These are phyloP conservation scores for Andricus grossulariae DNA, from an alignment of 1,140 invertebrate species.

Conservation along the genomic window DNA sequence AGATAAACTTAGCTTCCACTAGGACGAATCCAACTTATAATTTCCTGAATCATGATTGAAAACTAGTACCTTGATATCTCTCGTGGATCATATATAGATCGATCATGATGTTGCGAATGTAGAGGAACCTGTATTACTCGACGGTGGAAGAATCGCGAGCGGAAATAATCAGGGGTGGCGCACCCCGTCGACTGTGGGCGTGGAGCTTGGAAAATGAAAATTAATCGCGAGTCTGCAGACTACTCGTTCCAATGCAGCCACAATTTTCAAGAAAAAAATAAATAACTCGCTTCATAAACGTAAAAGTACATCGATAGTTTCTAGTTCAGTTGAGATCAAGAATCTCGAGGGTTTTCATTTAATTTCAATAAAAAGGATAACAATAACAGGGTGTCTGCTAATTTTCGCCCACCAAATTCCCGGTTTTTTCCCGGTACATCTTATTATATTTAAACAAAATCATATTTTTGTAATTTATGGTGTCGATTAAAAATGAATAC, in stretches of 20 bases:
- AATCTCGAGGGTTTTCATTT: neutral
- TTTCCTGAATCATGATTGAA: conserved; percentile 32
- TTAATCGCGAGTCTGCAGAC: conserved; percentile 48
- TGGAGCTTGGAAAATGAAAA: conserved; percentile 44
- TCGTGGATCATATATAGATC: conserved; percentile 26
- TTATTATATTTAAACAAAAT: too few relatives aligned
- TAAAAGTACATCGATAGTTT: conserved; percentile 2
- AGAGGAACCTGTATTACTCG: conserved; percentile 22
- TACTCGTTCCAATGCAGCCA: conserved; percentile 44
- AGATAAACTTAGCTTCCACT: neutral
- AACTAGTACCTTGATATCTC: conserved; percentile 21
- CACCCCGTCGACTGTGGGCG: conserved; percentile 42
- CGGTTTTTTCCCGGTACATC: too few relatives aligned
- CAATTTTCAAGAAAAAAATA: conserved; percentile 36
- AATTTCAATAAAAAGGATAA: too few relatives aligned
- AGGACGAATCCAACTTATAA: conserved; percentile 19
- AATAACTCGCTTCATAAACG: conserved; percentile 5
- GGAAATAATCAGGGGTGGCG: conserved; percentile 48
- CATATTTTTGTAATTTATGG: too few relatives aligned
- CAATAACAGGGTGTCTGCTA: too few relatives aligned
- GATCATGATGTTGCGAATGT: conserved; percentile 19
- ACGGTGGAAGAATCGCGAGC: conserved; percentile 34
- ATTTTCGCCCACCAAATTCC: too few relatives aligned
- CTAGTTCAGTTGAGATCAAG: conserved; percentile 4
- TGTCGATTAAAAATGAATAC: too few relatives aligned